Base-by-base conservation (phyloP, 2,113 vertebrate species). In the Turdus rufiventris region DNA sequence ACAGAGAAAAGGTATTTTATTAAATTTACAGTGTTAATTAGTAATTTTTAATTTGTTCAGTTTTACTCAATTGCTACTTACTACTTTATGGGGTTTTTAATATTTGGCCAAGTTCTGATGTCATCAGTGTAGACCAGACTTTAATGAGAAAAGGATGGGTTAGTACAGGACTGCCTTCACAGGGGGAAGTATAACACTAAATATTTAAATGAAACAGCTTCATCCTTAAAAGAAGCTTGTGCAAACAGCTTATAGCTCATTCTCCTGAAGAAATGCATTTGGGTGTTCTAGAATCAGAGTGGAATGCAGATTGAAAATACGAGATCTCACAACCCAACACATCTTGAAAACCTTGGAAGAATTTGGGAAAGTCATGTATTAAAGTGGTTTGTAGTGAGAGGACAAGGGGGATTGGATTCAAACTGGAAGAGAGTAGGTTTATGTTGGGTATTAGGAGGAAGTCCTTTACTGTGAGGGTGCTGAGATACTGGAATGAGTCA, bases 391-490 rank as follows among this genome's bases (percentile, higher is more conserved):
- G 7, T 9, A 33, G 36, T 66, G 33, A 73, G 58, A 43, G 28
- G 15, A 51, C 33, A 58, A 51, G 15, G 51, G 26, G 33, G 21
- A 33, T 23, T 0, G 0, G 25, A 34, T 48, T 68, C 25, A 16
- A 18, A 47, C 11, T 10, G 62, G 40, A 43, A 43, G 14, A 18
- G 10, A 28, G 14, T 3, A 28, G 36, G 15, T 33, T 43, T 25
- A 51, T 14, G 31, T 29, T 18, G 61, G 33, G 24, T 40, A 18
- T 29, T 8, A 29, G 61, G 43, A 65, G 34, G 26, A 45, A 53
- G 23, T 6, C 60, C 45, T 74, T 60, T 15, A 9, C n/a, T 60
- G 45, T n/a, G 86, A 47, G 45, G 38, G n/a, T 67, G 68, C n/a
- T 53, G 54, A 75, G 61, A 31, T 5, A 6, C 29, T 26, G n/a